Evolutionary conservation across 2,113 vertebrate genomes (phyloP).

Genomic region (Mixornis gularis): DNA sequence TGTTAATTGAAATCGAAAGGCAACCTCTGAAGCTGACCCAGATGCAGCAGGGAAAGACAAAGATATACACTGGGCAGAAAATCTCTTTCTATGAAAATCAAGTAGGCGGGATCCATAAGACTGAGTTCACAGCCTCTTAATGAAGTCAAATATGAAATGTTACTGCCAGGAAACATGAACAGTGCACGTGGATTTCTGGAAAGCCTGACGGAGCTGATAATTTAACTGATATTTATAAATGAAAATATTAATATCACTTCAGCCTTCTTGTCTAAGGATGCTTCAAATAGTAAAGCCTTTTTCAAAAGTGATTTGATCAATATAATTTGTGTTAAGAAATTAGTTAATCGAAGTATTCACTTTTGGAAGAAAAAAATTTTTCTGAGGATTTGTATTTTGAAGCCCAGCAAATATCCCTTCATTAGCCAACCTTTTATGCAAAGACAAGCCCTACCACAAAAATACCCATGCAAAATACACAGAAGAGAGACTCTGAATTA

Average conservation of each 20-base stretch:
- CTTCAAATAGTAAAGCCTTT: not conserved
- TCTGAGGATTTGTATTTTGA: not conserved
- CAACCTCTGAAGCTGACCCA: not conserved
- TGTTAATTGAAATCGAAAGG: not conserved
- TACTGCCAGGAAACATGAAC: not conserved
- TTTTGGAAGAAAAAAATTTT: not conserved
- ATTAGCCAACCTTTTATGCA: not conserved
- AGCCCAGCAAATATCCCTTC: not conserved
- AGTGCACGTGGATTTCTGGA: not conserved
- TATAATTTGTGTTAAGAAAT: not conserved
- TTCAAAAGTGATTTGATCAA: not conserved
- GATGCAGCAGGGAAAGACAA: not conserved
- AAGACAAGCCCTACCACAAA: not conserved
- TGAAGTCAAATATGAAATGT: not conserved
- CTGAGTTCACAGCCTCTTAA: not conserved
- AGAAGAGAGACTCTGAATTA: not conserved
- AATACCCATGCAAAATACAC: not conserved
- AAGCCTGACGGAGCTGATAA: not conserved
- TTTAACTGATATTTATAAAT: not conserved
- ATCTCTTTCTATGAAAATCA: not conserved
- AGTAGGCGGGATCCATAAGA: not conserved
- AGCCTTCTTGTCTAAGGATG: not conserved
- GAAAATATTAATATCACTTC: not conserved
- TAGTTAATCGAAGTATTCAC: slow-evolving; percentile 7
- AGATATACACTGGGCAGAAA: not conserved